Evolutionary conservation across 2,888 invertebrate genomes (phyloP).

Genomic region (Cataglyphis altisquamis): DNA sequence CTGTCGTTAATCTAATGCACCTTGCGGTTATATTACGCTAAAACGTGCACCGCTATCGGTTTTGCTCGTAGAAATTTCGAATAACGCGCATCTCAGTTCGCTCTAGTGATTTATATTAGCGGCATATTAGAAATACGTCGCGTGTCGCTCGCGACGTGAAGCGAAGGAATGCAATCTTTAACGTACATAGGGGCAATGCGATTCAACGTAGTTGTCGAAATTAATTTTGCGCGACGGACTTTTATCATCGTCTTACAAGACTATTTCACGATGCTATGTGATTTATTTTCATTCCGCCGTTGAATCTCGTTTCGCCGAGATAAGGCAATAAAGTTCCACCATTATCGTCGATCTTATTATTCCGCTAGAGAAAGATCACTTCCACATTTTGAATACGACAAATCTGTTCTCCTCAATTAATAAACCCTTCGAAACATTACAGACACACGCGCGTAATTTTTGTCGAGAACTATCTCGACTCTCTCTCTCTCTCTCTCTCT

Average conservation of each 20-base stretch:
- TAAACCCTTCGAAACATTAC: slow-evolving; percentile 6
- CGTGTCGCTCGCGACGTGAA: background rate
- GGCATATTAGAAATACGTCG: slow-evolving; percentile 38
- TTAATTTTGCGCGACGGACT: slow-evolving; percentile 34
- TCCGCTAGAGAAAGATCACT: slow-evolving; percentile 33
- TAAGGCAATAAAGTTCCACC: slow-evolving; percentile 45
- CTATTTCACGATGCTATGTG: slow-evolving; percentile 23
- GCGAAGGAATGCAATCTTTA: slow-evolving; percentile 24
- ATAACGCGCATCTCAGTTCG: slow-evolving; percentile 12
- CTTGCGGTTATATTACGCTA: slow-evolving; percentile 29
- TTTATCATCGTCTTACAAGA: slow-evolving; percentile 42
- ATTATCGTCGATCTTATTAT: slow-evolving; percentile 55
- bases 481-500: background rate
- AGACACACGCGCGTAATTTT: background rate
- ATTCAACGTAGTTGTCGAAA: slow-evolving; percentile 38
- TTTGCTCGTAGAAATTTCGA: slow-evolving; percentile 28
- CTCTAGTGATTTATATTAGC: slow-evolving; percentile 38
- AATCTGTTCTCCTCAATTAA: slow-evolving; percentile 14
- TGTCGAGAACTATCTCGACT: background rate
- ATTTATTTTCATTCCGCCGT: slow-evolving; percentile 48
- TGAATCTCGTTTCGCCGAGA: slow-evolving; percentile 45
- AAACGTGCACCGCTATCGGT: background rate
- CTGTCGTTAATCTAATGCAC: slow-evolving; percentile 39
- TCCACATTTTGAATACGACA: slow-evolving; percentile 41
- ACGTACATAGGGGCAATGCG: background rate